phyloP scores from a whole-genome alignment of 2,797 vertebrate genomes.

The Poeciliopsis gracilis region DNA sequence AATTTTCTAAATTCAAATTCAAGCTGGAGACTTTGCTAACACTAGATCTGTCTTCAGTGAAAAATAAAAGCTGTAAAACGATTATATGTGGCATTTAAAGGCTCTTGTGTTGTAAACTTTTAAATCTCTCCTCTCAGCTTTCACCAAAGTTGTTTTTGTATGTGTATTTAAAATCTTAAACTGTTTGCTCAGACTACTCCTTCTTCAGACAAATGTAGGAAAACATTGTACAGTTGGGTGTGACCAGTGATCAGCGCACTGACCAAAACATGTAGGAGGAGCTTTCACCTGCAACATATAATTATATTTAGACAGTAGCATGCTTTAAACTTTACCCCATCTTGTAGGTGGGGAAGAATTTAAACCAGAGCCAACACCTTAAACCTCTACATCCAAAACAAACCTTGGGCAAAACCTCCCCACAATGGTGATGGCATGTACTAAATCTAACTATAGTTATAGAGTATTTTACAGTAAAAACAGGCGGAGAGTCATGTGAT shows the following conservation, averaged over 20 bases:
- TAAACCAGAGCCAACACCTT: constrained; percentile 14
- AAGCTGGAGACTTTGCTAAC: neutral
- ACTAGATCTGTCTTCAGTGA: neutral
- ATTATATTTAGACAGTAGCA: constrained; percentile 5
- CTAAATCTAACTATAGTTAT: neutral
- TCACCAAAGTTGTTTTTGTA: neutral
- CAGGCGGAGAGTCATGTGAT: neutral
- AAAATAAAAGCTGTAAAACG: neutral
- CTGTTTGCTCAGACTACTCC: neutral
- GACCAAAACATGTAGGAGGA: neutral
- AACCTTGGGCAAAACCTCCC: neutral
- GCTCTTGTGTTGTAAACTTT: neutral
- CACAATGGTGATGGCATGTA: neutral
- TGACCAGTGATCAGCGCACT: neutral
- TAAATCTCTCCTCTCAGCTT: neutral
- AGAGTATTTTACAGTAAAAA: neutral
- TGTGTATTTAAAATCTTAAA: neutral
- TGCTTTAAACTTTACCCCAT: constrained; percentile 1
- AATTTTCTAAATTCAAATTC: neutral
- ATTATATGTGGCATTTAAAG: neutral
- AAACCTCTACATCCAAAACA: constrained; percentile 3
- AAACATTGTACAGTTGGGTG: constrained; percentile 8
- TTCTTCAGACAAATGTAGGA: neutral
- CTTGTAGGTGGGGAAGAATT: constrained; percentile 5
- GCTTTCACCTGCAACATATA: neutral